Evolutionary conservation across 2,797 vertebrate species (phyloP).

Genomic region (Aldrovandia affinis): DNA sequence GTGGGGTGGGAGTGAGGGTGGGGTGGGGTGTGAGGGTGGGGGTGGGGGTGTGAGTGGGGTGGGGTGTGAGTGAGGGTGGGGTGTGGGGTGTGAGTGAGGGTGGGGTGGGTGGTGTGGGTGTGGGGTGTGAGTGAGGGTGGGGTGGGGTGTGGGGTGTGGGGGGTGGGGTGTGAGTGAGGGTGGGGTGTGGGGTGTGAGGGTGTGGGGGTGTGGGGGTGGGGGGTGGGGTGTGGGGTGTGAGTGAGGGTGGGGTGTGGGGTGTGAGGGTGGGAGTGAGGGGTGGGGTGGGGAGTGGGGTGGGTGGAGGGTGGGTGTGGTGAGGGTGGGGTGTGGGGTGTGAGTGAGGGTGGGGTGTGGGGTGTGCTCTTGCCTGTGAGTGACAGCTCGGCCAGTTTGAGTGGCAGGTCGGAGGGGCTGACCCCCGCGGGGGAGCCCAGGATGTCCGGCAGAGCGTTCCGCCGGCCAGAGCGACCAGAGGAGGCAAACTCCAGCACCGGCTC

Average conservation of each 20-base stretch:
- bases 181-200: too few relatives aligned
- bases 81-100: too few relatives aligned
- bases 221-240: neutral
- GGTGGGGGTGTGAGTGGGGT: too few relatives aligned
- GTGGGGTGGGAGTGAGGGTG: too few relatives aligned
- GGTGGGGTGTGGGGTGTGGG: too few relatives aligned
- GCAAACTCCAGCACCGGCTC: slow-evolving; percentile 86
- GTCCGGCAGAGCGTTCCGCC: slow-evolving; percentile 84
- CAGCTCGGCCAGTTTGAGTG: slow-evolving; percentile 85
- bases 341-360: rapidly evolving
- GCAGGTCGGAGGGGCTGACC: slow-evolving; percentile 79
- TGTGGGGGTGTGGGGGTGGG: neutral
- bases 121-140: too few relatives aligned
- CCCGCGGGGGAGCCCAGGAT: slow-evolving; percentile 85
- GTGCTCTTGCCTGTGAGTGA: slow-evolving; percentile 73
- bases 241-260: neutral
- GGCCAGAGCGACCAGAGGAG: slow-evolving; percentile 79
- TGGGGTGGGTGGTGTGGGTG: too few relatives aligned
- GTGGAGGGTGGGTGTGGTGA: neutral
- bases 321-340: neutral
- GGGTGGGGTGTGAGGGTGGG: too few relatives aligned
- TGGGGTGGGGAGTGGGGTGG: neutral
- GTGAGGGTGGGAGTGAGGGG: too few relatives aligned
- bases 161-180: too few relatives aligned
- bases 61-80: too few relatives aligned